These are phyloP conservation scores for Biston betularia DNA, from an alignment of 2,888 invertebrate genomes.

Conservation along the genomic window DNA sequence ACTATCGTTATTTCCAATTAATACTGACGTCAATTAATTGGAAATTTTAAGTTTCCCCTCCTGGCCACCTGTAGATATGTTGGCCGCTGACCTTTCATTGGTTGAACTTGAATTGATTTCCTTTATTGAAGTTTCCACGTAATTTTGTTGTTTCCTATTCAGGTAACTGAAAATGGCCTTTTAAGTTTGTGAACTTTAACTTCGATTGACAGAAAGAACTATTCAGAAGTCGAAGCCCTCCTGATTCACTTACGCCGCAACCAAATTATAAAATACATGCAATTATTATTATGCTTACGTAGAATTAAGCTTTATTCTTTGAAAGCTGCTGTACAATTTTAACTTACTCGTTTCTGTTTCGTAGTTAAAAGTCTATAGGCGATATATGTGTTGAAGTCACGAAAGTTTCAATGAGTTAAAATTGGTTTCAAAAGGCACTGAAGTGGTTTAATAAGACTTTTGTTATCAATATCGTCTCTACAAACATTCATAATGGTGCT, in stretches of 20 bases:
- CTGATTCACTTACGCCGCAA: too few species aligned
- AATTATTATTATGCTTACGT: too few species aligned
- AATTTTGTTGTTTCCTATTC: background rate
- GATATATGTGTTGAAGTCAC: too few species aligned
- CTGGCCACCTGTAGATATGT: background rate
- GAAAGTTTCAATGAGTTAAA: too few species aligned
- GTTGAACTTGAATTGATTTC: conserved; percentile 12
- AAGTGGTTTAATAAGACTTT: too few species aligned
- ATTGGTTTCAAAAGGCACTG: too few species aligned
- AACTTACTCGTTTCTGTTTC: too few species aligned
- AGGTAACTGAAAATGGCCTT: background rate
- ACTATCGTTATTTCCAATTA: background rate
- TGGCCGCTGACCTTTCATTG: conserved; percentile 1
- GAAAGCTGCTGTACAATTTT: background rate
- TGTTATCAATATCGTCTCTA: too few species aligned
- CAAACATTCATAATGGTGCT: too few species aligned
- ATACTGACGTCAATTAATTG: background rate
- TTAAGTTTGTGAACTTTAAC: background rate
- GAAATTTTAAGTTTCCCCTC: background rate
- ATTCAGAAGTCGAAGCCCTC: conserved; percentile 1
- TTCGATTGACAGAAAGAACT: background rate
- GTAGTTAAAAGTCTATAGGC: too few species aligned
- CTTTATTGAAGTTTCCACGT: background rate
- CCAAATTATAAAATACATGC: too few species aligned
- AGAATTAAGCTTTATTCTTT: background rate